Conservation (phyloP, 2,888 invertebrate genomes). For the Meteorus colon region DNA sequence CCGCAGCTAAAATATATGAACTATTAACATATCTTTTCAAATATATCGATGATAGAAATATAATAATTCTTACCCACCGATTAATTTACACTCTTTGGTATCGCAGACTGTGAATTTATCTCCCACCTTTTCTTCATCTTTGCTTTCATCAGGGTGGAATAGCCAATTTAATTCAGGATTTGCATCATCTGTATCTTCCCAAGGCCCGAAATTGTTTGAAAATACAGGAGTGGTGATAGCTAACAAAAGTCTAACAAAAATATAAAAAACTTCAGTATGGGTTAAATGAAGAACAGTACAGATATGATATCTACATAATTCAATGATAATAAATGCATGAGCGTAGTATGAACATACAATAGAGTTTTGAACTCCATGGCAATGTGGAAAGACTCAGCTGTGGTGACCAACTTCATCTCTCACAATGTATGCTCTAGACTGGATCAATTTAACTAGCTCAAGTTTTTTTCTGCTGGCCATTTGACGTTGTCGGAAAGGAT, state of each 20-base stretch:
- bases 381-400: not conserved
- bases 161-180: conserved; percentile 23
- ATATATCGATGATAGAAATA: not conserved
- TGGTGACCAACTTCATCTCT: not conserved
- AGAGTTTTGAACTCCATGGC: conserved; percentile 8
- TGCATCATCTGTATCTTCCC: not conserved
- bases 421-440: not conserved
- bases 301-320: not conserved
- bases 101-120: conserved; percentile 41
- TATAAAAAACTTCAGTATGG: not conserved
- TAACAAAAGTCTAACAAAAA: not conserved
- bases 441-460: not conserved
- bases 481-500: conserved; percentile 22
- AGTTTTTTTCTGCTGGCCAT: not conserved
- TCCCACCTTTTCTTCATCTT: not conserved
- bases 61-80: conserved; percentile 42
- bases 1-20: conserved; percentile 40
- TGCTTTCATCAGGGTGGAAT: conserved; percentile 7
- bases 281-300: not conserved
- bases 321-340: not conserved
- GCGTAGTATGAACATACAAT: not conserved
- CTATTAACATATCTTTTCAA: not conserved
- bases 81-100: conserved; percentile 45
- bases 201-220: not conserved
- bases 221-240: not conserved